Percentiles rank a stretch among this genome's conserved stretches.
Conservation (phyloP, 2,113 vertebrate species). For the Siniperca knerii region DNA sequence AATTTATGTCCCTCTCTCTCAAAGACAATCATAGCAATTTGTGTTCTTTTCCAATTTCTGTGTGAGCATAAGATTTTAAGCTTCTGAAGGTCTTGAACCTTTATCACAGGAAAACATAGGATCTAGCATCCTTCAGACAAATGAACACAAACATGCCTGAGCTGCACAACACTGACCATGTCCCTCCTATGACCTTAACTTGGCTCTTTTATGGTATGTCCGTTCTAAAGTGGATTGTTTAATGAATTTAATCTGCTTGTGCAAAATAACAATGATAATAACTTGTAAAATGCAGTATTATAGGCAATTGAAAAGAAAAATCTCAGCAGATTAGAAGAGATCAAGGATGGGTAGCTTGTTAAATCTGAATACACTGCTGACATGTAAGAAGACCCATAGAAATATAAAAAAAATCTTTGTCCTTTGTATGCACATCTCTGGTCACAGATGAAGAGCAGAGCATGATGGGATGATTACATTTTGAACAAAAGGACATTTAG, state of each 20-base stretch:
- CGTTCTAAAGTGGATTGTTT: not conserved
- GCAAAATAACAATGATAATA: not conserved
- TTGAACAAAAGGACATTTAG: not conserved
- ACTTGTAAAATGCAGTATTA: not conserved
- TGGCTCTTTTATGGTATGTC: not conserved
- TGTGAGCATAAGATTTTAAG: not conserved
- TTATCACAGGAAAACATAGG: not conserved
- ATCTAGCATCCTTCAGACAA: not conserved
- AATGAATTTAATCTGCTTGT: not conserved
- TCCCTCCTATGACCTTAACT: not conserved
- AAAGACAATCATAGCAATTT: not conserved
- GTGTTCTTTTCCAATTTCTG: not conserved
- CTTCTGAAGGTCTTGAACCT: not conserved
- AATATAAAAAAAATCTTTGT: not conserved
- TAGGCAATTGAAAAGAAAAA: not conserved
- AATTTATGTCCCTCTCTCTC: not conserved
- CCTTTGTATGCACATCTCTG: not conserved
- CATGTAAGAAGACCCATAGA: not conserved
- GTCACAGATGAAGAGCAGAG: not conserved
- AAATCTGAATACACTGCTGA: not conserved
- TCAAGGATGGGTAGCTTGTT: not conserved
- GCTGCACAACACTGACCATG: not conserved
- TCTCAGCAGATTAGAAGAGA: not conserved
- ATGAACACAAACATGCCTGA: too few relatives aligned
- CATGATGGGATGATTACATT: not conserved